These are phyloP conservation scores for Macquaria australasica DNA, from an alignment of 2,113 vertebrate species.

Conservation along the genomic window DNA sequence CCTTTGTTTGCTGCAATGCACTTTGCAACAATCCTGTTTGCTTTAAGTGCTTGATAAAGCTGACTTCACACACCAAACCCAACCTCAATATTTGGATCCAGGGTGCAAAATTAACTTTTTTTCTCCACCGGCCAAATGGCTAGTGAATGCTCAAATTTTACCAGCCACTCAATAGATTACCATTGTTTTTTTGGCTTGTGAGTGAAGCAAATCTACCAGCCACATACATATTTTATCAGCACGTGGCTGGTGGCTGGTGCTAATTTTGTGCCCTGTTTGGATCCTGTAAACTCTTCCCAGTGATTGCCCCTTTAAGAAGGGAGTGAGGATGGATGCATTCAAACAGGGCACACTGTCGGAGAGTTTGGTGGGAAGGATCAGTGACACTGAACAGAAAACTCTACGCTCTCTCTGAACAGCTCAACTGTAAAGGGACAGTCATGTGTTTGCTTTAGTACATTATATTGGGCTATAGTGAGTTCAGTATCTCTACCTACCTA, in stretches of 20 bases:
- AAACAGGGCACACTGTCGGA: neutral
- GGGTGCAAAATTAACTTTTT: too few relatives aligned
- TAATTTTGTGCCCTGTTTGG: too few relatives aligned
- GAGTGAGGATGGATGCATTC: neutral
- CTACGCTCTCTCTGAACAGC: conserved; percentile 16
- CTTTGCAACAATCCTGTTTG: neutral
- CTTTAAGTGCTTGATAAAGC: neutral
- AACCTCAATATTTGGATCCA: neutral
- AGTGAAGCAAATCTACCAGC: too few relatives aligned
- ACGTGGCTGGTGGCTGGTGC: too few relatives aligned
- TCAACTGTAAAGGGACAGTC: conserved; percentile 32
- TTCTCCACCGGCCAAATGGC: too few relatives aligned
- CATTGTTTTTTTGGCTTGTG: too few relatives aligned
- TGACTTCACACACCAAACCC: neutral
- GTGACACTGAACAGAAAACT: conserved; percentile 23
- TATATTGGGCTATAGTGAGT: neutral
- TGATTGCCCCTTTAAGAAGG: neutral
- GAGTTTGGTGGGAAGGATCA: conserved; percentile 22
- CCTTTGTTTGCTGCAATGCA: neutral
- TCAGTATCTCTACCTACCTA: neutral
- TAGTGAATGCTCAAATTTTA: too few relatives aligned
- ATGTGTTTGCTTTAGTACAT: neutral
- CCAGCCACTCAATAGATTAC: too few relatives aligned
- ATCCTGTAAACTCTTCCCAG: neutral
- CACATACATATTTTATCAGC: too few relatives aligned